Evolutionary conservation across 1,140 invertebrate species (phyloP), one percentile per base, ranked within the genome.

Genomic region (Drosophila asahinai): DNA sequence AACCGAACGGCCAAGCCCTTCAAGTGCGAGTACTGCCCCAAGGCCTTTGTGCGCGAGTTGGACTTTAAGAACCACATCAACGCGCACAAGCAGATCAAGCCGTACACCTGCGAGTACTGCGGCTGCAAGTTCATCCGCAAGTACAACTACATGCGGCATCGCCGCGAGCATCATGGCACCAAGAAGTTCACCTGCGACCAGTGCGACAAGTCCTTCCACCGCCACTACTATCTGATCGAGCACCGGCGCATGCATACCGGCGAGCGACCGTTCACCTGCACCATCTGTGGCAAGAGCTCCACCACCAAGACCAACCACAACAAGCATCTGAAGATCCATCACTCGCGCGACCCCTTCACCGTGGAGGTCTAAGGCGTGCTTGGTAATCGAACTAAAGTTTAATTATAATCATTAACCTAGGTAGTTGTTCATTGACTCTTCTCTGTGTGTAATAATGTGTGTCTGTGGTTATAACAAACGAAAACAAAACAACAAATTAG

Each of bases 81-180:
- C 92, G 95, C 97, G 30, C 97, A 97, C 93, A 95, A 96, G 68
- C 96, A 96, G 60, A 95, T 97, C 42, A 95, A 96, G 62, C 97
- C 97, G 2, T 98, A 97, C 93, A 97, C 97, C 2, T 98, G 97
- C 93, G 98, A 98, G 86, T 96, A 97, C 92, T 99, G 98, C 93
- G 98, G 97, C 30, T 97, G 97, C 51, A 96, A 98, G 87, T 99
- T 99, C 93, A 98, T 98, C 59, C 95, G 97, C 22, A 98, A 98
- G 91, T 98, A 97, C 92, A 98, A 98, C 92, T 97, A 98, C 86
- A 95, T 98, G 87, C 95, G 97, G 47, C 98, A 99, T 92, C 96
- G 98, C 6, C 95, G 97, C 43, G 97, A 98, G 87, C 98, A 99
- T 93, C 97, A 97, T 65, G 96, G 96, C 60, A 97, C 96, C 62